These are phyloP conservation scores for Macropis europaea DNA, from an alignment of 2,888 invertebrate species.

Conservation along the genomic window DNA sequence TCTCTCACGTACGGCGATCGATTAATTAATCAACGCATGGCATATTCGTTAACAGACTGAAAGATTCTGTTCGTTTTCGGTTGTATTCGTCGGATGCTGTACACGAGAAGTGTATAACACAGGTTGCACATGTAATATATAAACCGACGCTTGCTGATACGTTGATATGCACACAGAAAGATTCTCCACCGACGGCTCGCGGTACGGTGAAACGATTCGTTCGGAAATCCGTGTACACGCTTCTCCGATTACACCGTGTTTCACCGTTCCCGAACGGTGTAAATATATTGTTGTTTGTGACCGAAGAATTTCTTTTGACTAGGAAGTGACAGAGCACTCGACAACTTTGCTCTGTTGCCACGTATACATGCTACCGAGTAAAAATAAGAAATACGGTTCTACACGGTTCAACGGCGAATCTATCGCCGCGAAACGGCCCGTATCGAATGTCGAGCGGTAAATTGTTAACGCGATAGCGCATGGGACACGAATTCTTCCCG, in stretches of 20 bases:
- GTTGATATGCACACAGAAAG: conserved; percentile 36
- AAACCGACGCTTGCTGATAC: conserved; percentile 55
- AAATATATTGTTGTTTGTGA: conserved; percentile 62
- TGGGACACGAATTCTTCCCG: conserved; percentile 57
- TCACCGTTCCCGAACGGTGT: conserved; percentile 46
- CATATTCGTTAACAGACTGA: conserved; percentile 10
- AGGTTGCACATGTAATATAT: conserved; percentile 57
- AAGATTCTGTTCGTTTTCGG: conserved; percentile 20
- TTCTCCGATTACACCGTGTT: conserved; percentile 28
- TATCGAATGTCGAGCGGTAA: conserved; percentile 61
- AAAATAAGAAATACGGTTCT: conserved; percentile 68
- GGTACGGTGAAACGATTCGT: conserved; percentile 13
- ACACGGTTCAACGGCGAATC: conserved; percentile 39
- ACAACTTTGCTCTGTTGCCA: conserved; percentile 76
- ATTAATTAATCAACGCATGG: conserved; percentile 12
- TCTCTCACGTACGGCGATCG: background rate
- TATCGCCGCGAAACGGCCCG: conserved; percentile 32
- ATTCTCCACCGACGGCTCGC: conserved; percentile 7
- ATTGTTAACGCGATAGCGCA: conserved; percentile 53
- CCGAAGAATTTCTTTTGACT: conserved; percentile 70
- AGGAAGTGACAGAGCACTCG: conserved; percentile 76
- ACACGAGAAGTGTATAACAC: conserved; percentile 43
- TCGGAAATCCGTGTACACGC: conserved; percentile 12
- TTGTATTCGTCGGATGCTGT: conserved; percentile 27
- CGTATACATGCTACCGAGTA: conserved; percentile 70